Percentiles rank a stretch among this genome's conserved stretches.
These are phyloP conservation scores for Osmerus mordax DNA, from an alignment of 2,113 vertebrate species.

Conservation along the genomic window DNA sequence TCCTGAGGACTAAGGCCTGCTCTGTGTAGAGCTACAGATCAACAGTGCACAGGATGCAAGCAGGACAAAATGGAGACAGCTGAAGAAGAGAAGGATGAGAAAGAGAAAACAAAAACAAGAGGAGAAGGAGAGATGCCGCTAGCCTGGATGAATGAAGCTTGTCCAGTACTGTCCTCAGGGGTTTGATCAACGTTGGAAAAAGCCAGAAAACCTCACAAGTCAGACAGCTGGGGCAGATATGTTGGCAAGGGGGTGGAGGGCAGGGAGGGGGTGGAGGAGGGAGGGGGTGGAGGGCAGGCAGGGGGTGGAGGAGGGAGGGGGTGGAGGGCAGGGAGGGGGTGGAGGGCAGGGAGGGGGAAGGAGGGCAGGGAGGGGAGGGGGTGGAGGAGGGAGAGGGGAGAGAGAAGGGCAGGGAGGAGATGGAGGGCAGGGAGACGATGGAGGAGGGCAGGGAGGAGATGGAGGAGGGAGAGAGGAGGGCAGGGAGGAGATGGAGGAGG, in stretches of 20 bases:
- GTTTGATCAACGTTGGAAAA: conserved; percentile 82
- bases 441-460: too few relatives aligned
- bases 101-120: conserved; percentile 29
- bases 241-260: conserved; percentile 33
- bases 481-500: too few relatives aligned
- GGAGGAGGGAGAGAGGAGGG: too few relatives aligned
- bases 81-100: conserved; percentile 22
- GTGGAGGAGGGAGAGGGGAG: conserved; percentile 36
- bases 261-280: conserved; percentile 44
- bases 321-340: neutral
- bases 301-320: conserved; percentile 4
- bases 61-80: conserved; percentile 58
- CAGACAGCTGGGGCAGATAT: conserved; percentile 82
- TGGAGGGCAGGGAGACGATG: conserved; percentile 13
- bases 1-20: conserved; percentile 46
- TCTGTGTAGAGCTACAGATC: conserved; percentile 65
- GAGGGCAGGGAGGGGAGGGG: too few relatives aligned
- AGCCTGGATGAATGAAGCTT: conserved; percentile 72
- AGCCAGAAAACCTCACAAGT: conserved; percentile 90
- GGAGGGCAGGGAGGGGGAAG: neutral
- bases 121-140: conserved; percentile 39
- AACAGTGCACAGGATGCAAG: conserved; percentile 84
- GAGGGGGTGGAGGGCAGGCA: neutral
- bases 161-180: conserved; percentile 75
- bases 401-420: conserved; percentile 22